phyloP scores from a whole-genome alignment of 1,140 invertebrate genomes.

The Drosophila dunni region DNA sequence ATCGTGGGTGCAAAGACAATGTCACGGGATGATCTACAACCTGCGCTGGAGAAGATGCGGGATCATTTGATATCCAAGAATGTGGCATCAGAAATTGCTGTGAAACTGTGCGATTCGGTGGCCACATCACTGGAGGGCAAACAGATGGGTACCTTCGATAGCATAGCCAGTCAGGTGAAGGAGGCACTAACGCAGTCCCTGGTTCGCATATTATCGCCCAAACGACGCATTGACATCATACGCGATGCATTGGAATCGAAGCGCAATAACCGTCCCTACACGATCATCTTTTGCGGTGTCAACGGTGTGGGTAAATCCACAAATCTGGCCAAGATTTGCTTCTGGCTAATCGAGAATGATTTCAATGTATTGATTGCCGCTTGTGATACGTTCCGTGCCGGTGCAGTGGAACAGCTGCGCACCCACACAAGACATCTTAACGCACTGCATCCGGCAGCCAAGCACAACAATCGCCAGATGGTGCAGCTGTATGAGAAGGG shows the following conservation, averaged over 20 bases:
- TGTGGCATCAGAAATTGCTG: conserved; percentile 97
- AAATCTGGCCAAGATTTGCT: conserved; percentile 99
- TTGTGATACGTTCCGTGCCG: conserved; percentile 99
- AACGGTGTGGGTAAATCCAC: conserved; percentile 99
- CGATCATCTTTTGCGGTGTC: conserved; percentile 99
- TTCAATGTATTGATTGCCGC: conserved; percentile 98
- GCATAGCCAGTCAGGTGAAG: conserved; percentile 93
- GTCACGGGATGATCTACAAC: conserved; percentile 90
- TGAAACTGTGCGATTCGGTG: conserved; percentile 98
- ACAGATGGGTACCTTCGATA: conserved; percentile 96
- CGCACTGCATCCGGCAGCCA: conserved; percentile 94
- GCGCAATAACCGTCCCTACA: conserved; percentile 93
- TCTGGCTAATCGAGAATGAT: conserved; percentile 99
- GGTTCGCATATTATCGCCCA: conserved; percentile 97
- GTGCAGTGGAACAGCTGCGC: conserved; percentile 98
- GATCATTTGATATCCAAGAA: conserved; percentile 99
- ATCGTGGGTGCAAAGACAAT: conserved; percentile 95
- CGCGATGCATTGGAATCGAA: conserved; percentile 97
- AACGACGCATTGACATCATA: conserved; percentile 97
- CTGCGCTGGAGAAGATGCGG: conserved; percentile 96
- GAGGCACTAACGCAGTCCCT: conserved; percentile 92
- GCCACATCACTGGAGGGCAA: conserved; percentile 96
- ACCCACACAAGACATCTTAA: conserved; percentile 98
- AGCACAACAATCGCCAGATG: conserved; percentile 90
- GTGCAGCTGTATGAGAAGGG: conserved; percentile 99